A percentile compares a stretch with the other conserved stretches of the same genome.
Conservation (phyloP, 2,888 invertebrate species). For the Conops quadrifasciatus region DNA sequence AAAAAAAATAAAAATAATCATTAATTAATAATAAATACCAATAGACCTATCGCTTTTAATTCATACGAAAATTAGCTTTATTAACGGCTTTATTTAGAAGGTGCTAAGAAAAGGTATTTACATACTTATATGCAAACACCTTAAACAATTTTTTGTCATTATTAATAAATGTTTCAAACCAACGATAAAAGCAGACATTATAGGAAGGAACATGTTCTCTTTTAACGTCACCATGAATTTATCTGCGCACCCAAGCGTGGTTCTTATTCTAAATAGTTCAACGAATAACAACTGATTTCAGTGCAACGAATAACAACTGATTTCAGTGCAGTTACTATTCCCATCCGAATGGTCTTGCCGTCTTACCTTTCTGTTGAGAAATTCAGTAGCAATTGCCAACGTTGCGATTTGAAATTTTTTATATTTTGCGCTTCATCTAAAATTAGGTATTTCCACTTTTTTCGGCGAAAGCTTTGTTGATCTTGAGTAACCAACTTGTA, state of each 20-base stretch:
- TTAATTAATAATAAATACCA: conserved; percentile 7
- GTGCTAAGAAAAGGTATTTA: no score
- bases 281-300: conserved; percentile 60
- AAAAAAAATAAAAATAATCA: neutral
- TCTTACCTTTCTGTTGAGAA: conserved; percentile 88
- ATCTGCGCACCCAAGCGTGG: conserved; percentile 63
- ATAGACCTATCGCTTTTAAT: no score
- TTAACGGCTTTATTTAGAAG: no score
- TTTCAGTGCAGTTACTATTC: conserved; percentile 47
- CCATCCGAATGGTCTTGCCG: neutral
- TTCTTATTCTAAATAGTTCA: conserved; percentile 55
- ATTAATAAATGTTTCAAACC: conserved; percentile 22
- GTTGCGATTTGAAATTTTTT: conserved; percentile 98
- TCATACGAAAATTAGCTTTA: no score
- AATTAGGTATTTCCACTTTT: conserved; percentile 98
- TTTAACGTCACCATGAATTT: neutral
- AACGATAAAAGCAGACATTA: conserved; percentile 3
- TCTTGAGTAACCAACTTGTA: conserved; percentile 98
- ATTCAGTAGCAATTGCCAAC: conserved; percentile 96
- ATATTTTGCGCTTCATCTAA: conserved; percentile 99
- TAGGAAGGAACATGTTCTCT: neutral
- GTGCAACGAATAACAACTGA: conserved; percentile 57
- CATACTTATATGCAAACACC: no score
- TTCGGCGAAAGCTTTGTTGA: conserved; percentile 95
- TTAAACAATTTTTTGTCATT: no score